Evolutionary conservation across 2,797 vertebrate genomes (phyloP).

Genomic region (Epinephelus coioides): DNA sequence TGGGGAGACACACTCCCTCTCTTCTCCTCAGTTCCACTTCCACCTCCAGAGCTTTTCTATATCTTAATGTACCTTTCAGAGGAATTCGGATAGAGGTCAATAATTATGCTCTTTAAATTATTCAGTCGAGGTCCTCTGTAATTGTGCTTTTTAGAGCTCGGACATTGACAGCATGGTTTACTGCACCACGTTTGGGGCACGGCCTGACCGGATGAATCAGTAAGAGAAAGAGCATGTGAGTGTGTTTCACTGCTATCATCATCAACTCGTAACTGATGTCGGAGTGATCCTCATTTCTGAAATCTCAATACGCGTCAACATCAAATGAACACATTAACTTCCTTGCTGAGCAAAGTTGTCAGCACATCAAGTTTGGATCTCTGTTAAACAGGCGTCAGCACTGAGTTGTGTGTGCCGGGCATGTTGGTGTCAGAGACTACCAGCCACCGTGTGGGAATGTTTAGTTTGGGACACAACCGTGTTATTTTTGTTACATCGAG

Average conservation of each 20-base stretch:
- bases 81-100: constrained; percentile 89
- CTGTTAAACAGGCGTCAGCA: constrained; percentile 78
- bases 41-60: constrained; percentile 82
- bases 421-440: constrained; percentile 87
- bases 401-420: constrained; percentile 86
- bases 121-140: constrained; percentile 87
- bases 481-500: constrained; percentile 93
- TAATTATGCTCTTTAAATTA: constrained; percentile 91
- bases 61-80: constrained; percentile 90
- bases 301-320: constrained; percentile 22
- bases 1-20: constrained; percentile 77
- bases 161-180: constrained; percentile 85
- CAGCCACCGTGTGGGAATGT: constrained; percentile 96
- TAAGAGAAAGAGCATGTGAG: constrained; percentile 35
- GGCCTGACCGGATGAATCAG: constrained; percentile 77
- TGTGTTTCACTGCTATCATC: constrained; percentile 48
- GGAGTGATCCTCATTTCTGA: constrained; percentile 25
- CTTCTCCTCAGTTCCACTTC: constrained; percentile 76
- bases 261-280: constrained; percentile 9
- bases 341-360: constrained; percentile 27
- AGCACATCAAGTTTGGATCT: constrained; percentile 54
- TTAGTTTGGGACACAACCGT: constrained; percentile 96
- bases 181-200: constrained; percentile 73
- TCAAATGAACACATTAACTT: constrained; percentile 36
- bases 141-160: constrained; percentile 90